phyloP scores from a whole-genome alignment of 2,888 invertebrate species.

The Cataglyphis rosenhaueri region DNA sequence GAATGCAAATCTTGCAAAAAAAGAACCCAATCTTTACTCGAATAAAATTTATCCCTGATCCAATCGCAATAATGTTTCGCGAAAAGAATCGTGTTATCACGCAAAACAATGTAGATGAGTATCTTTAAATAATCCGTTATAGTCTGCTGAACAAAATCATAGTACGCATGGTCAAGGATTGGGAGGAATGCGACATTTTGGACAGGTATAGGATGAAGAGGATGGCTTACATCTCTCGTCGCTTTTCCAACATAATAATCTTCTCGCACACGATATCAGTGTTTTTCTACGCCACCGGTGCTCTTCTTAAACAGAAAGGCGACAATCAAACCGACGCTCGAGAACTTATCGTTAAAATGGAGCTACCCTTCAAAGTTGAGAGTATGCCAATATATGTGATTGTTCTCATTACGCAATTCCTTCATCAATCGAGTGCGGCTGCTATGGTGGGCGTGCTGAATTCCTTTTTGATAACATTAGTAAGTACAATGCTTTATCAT shows the following conservation, averaged over 20 bases:
- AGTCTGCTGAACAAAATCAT: conserved; percentile 58
- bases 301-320: not conserved
- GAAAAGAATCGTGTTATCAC: not conserved
- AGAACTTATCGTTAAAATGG: conserved; percentile 56
- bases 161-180: conserved; percentile 55
- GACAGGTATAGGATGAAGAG: conserved; percentile 48
- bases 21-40: not conserved
- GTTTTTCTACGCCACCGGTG: conserved; percentile 32
- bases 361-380: conserved; percentile 55
- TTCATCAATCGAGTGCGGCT: conserved; percentile 54
- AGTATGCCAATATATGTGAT: conserved; percentile 48
- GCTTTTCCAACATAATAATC: conserved; percentile 41
- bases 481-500: conserved; percentile 24
- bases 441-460: conserved; percentile 43
- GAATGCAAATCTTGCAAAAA: not conserved
- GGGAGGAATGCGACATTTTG: conserved; percentile 40
- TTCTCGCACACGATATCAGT: conserved; percentile 4
- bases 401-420: conserved; percentile 47
- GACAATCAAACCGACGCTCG: conserved; percentile 12
- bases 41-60: not conserved
- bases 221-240: conserved; percentile 36
- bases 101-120: not conserved
- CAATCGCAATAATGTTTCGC: not conserved
- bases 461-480: conserved; percentile 56
- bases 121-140: conserved; percentile 31